Evolutionary conservation across 2,797 vertebrate genomes (phyloP).

Genomic region (Pteropus rufus): DNA sequence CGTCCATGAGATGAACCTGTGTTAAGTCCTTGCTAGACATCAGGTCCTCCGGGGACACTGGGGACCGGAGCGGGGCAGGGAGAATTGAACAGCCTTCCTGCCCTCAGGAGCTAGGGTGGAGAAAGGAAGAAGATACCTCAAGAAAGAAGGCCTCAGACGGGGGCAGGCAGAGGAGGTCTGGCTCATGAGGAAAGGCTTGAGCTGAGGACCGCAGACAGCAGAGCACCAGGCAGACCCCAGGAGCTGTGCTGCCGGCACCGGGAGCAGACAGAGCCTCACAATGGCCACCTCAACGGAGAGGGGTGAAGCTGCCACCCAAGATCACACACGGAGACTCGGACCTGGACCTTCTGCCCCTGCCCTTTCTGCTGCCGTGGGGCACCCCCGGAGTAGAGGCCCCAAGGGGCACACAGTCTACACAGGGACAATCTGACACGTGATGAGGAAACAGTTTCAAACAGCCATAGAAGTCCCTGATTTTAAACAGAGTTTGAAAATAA

Average conservation of each 20-base stretch:
- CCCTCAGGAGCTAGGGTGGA: background rate
- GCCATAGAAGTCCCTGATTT: background rate
- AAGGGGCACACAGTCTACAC: accelerated
- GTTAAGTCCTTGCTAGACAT: background rate
- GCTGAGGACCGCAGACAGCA: background rate
- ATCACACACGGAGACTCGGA: background rate
- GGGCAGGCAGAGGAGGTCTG: too few relatives aligned
- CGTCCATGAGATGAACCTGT: background rate
- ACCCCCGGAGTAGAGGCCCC: too few relatives aligned
- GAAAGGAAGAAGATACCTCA: too few relatives aligned
- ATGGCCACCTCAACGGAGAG: background rate
- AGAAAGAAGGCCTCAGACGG: background rate
- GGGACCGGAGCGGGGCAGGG: background rate
- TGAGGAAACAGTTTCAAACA: background rate
- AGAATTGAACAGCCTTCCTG: background rate
- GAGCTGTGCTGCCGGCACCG: too few relatives aligned
- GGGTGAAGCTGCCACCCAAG: background rate
- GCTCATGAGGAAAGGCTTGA: background rate
- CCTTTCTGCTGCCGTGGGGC: background rate
- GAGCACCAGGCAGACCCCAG: background rate
- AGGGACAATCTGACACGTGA: background rate
- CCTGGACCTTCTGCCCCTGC: background rate
- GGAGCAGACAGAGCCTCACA: background rate
- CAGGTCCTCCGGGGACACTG: background rate
- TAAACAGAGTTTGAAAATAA: background rate